Percentiles rank a stretch among this genome's conserved stretches.
Evolutionary conservation across 2,888 invertebrate genomes (phyloP).

Genomic region (Melinaea menophilus): DNA sequence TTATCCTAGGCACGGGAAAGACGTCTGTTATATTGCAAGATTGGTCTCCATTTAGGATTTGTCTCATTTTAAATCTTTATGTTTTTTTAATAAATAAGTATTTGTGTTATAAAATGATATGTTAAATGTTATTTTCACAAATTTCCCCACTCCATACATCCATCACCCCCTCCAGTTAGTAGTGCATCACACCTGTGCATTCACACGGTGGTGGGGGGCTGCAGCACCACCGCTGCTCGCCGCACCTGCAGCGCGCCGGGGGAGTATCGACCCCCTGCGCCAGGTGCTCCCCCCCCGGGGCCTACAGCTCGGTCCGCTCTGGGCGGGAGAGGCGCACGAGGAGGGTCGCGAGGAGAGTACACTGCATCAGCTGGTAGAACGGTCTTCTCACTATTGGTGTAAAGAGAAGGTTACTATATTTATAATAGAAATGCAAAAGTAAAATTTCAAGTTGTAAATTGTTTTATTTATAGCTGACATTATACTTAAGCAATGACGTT

Average conservation of each 20-base stretch:
- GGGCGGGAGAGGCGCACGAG: slow-evolving; percentile 36
- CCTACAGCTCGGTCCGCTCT: slow-evolving; percentile 84
- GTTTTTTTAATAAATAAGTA: too few species aligned
- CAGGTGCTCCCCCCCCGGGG: slow-evolving; percentile 80
- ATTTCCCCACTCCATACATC: not conserved
- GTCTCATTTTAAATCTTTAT: too few species aligned
- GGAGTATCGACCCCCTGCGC: slow-evolving; percentile 84
- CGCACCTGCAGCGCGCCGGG: slow-evolving; percentile 86
- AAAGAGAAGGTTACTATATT: not conserved
- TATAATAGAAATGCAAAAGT: too few species aligned
- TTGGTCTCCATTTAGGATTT: too few species aligned
- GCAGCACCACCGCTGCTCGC: slow-evolving; percentile 91
- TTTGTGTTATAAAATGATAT: too few species aligned
- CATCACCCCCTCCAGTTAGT: not conserved
- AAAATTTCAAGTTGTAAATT: too few species aligned
- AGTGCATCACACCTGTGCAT: slow-evolving; percentile 35
- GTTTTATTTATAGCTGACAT: too few species aligned
- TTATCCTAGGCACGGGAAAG: too few species aligned
- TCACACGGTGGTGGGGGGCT: slow-evolving; percentile 82
- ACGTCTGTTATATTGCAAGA: too few species aligned
- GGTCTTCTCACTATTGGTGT: slow-evolving; percentile 62
- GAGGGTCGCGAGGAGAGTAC: slow-evolving; percentile 78
- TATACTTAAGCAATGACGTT: too few species aligned
- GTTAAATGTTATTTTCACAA: too few species aligned
- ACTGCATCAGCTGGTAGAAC: slow-evolving; percentile 87